Percentiles rank a stretch among this genome's conserved stretches.
Conservation (phyloP, 2,113 vertebrate genomes). For the Eublepharis macularius region DNA sequence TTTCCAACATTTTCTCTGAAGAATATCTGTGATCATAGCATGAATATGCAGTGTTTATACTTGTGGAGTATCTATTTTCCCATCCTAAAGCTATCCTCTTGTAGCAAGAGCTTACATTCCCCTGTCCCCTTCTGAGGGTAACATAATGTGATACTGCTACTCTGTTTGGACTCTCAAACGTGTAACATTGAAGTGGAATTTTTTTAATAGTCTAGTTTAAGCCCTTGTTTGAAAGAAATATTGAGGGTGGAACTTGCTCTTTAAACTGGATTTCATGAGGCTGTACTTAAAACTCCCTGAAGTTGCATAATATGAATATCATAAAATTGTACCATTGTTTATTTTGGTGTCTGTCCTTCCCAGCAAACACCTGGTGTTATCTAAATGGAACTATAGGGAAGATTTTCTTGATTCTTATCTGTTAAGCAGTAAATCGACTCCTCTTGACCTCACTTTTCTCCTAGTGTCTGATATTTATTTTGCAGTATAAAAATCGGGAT, state of each 20-base stretch:
- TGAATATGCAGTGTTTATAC: too few relatives aligned
- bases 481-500: not conserved
- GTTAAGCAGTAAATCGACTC: not conserved
- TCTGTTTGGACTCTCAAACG: not conserved
- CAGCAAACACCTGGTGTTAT: not conserved
- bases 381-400: not conserved
- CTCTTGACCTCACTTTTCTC: not conserved
- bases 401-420: not conserved
- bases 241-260: not conserved
- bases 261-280: constrained; percentile 14
- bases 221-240: not conserved
- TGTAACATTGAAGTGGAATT: not conserved
- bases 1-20: too few relatives aligned
- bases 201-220: not conserved
- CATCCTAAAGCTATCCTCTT: too few relatives aligned
- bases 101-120: not conserved
- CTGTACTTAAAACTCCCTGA: constrained; percentile 5
- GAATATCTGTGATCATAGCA: too few relatives aligned
- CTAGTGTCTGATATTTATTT: not conserved
- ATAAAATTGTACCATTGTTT: not conserved
- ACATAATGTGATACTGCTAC: not conserved
- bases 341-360: not conserved
- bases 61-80: too few relatives aligned
- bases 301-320: constrained; percentile 10
- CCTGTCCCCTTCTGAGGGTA: not conserved